A percentile compares a stretch with the other conserved stretches of the same genome.
These are phyloP conservation scores for Steromphala cineraria DNA, from an alignment of 2,888 invertebrate genomes.

Conservation along the genomic window DNA sequence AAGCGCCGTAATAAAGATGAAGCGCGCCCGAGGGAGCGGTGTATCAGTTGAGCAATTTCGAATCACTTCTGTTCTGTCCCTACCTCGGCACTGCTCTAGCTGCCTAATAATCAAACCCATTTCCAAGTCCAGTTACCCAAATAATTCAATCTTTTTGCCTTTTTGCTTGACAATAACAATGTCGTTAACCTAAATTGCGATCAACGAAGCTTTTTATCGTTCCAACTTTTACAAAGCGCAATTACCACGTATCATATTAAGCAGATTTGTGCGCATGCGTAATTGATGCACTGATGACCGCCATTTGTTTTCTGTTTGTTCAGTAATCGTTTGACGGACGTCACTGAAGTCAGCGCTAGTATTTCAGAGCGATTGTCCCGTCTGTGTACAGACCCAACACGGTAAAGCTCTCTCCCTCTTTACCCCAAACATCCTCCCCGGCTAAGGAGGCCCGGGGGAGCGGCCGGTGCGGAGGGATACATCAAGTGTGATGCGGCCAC, in stretches of 20 bases:
- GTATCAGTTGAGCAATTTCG: neutral
- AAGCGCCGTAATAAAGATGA: neutral
- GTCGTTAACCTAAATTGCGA: constrained; percentile 19
- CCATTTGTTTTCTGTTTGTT: constrained; percentile 15
- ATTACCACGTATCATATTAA: constrained; percentile 2
- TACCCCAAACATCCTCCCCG: no score
- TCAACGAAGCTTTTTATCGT: constrained; percentile 16
- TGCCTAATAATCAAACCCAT: constrained; percentile 7
- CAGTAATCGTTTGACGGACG: neutral
- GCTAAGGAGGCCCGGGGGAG: no score
- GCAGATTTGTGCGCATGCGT: constrained; percentile 7
- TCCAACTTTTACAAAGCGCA: neutral
- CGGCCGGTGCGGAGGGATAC: no score
- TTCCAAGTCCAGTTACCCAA: constrained; percentile 12
- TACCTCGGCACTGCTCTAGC: neutral
- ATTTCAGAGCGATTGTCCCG: no score
- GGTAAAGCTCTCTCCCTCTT: no score
- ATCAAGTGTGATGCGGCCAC: neutral
- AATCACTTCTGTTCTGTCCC: constrained; percentile 5
- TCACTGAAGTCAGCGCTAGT: no score
- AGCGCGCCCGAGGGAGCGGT: neutral
- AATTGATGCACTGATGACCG: constrained; percentile 7
- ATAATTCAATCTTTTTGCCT: constrained; percentile 19
- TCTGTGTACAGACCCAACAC: no score
- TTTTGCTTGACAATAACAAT: constrained; percentile 13